Percentiles rank a stretch among this genome's conserved stretches.
These are phyloP conservation scores for Redunca redunca DNA, from an alignment of 2,113 vertebrate species.

Conservation along the genomic window DNA sequence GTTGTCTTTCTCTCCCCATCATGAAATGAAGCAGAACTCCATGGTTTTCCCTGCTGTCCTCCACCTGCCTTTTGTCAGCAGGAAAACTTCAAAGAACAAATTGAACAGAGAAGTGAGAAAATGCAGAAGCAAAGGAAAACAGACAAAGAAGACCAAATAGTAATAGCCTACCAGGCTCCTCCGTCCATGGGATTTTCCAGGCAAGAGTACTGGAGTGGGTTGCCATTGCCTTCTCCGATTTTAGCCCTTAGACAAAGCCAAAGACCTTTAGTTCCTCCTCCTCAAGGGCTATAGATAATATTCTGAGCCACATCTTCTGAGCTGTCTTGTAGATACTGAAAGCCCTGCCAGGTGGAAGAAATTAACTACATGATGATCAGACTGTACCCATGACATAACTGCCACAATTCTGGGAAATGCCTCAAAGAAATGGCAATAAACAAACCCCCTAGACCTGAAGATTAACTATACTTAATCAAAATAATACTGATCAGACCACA, in stretches of 20 bases:
- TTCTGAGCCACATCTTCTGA: not conserved
- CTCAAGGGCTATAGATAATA: not conserved
- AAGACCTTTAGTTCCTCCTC: not conserved
- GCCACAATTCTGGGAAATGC: not conserved
- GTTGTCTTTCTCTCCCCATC: not conserved
- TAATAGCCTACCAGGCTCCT: not conserved
- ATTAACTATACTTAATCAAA: not conserved
- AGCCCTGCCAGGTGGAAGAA: not conserved
- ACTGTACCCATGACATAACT: not conserved
- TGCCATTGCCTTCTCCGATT: too few species aligned
- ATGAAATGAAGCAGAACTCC: not conserved
- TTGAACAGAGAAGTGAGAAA: not conserved
- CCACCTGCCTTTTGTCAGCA: not conserved
- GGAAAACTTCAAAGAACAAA: not conserved
- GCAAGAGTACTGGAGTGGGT: too few species aligned
- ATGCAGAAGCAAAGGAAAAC: not conserved
- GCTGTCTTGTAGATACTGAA: not conserved
- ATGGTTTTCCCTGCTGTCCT: not conserved
- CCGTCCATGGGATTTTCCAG: too few species aligned
- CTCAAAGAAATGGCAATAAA: not conserved
- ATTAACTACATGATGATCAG: not conserved
- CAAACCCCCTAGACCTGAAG: not conserved
- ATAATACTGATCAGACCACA: not conserved
- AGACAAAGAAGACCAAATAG: not conserved
- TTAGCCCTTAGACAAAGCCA: not conserved